Base-by-base conservation (phyloP, 1,140 invertebrate species). In the Chymomyza costata region DNA sequence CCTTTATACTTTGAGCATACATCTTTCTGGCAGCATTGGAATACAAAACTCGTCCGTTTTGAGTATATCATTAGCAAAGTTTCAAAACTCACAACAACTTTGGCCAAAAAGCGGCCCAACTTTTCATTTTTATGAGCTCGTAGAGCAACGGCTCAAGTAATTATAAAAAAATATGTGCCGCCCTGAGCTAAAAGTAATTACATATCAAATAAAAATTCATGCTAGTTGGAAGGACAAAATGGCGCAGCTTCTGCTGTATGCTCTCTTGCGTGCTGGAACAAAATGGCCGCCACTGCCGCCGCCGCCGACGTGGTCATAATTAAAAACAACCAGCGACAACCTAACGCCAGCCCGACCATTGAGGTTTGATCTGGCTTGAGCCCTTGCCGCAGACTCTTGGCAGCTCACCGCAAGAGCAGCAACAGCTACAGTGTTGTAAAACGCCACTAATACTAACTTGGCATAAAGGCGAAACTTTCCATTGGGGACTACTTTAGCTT, bases 131-230 rank as follows among this genome's bases (percentile, higher is more conserved):
- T 63, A 54, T 49, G 62, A 35, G 43, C 46, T 30, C 30, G 40
- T 21, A 41, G 52, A 41, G 11, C 10, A 39, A 28, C 54, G 51
- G 47, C 63, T 13, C 49, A 53, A 51, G 55, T 78, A 78, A 78
- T 80, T 80, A 78, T 80, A 78, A 80, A 78, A 28, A 78, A 71
- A 78, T 71, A 80, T 80, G 40, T 32, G 48, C 19, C 16, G 63
- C 58, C 54, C 6, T 35, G 46, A 49, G 50, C 51, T 38, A 64
- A 58, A 74, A 64, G 73, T 78, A 78, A 78, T 78, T 78, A 80
- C 73, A 80, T 65, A 62, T 78, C 71, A 59, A 71, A 80, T 78
- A 78, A 80, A 80, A 78, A 73, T 50, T 78, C 59, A 67, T 66
- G 59, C 38, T 37, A 43, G 47, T 34, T 57, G 53, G 44, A 67